Base-by-base conservation (phyloP, 2,888 invertebrate genomes). In the Epiblema foenella region DNA sequence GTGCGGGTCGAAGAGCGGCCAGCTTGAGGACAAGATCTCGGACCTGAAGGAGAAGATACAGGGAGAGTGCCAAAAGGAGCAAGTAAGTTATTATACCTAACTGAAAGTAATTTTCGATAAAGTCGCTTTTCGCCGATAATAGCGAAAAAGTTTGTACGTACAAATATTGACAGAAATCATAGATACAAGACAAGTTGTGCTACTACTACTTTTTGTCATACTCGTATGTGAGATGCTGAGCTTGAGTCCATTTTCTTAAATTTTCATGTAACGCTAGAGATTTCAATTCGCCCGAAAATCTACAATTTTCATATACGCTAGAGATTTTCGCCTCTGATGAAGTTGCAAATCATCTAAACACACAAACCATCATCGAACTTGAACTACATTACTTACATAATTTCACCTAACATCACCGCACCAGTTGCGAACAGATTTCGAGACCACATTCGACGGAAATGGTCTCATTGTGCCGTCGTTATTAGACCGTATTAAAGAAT, bases 21-120 rank as follows among this genome's bases (percentile, higher is more conserved):
- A 77, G 63, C 83, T 93, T 33, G 86, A 90, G 72, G 81, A 80
- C 20, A 84, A 87, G 77, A 88, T 93, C 1, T 74, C 73, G 12
- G 79, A 85, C 20, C 68, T 93, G 2, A 90, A 93, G 75, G 70
- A 80, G 18, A 79, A 84, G 78, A 79, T 92, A 0, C 76, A 74
- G 57, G 75, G 77, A 12, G 86, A 88, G 65, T 86, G 82, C 56
- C 83, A 86, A 51, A 80, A 79, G 46, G 86, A 81, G 68, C 76
- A 81, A 79, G 89, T 89, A 74, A 39, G 60, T 18, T n/a, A n/a
- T n/a, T n/a, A n/a, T n/a, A n/a, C n/a, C n/a, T n/a, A 24, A 12
- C n/a, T 18, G 2, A 42, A 18, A 8, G 8, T 49, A 15, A 24
- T 24, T 24, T 4, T 1, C 24, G 24, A 24, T 24, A 24, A 24